A percentile compares a stretch with the other conserved stretches of the same genome.
phyloP scores from a whole-genome alignment of 2,113 vertebrate genomes.

The Paradisaea rubra region DNA sequence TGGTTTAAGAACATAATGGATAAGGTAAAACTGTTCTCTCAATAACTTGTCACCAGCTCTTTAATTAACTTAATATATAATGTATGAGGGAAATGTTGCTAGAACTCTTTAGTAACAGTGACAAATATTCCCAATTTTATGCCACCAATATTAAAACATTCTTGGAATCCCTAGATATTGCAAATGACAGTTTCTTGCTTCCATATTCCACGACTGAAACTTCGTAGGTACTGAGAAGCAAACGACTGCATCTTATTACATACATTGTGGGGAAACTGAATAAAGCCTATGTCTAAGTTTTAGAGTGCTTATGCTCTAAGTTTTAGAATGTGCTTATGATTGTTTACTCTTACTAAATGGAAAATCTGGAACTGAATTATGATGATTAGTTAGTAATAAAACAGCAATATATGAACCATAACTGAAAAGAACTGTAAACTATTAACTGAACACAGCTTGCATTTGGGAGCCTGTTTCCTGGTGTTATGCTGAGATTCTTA shows the following conservation, averaged over 20 bases:
- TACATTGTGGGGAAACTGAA: neutral
- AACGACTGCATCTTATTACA: neutral
- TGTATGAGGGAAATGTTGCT: neutral
- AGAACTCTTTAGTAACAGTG: neutral
- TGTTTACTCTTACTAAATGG: neutral
- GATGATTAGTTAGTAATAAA: neutral
- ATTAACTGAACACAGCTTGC: neutral
- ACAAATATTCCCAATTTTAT: neutral
- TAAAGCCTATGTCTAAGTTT: neutral
- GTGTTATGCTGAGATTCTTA: neutral
- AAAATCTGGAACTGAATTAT: neutral
- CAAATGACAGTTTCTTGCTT: neutral
- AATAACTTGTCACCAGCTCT: neutral
- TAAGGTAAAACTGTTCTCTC: neutral
- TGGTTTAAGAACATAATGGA: neutral
- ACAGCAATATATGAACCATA: neutral
- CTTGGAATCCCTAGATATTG: neutral
- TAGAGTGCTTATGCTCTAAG: neutral
- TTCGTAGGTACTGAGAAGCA: accelerated
- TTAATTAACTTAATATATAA: neutral
- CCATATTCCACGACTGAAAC: neutral
- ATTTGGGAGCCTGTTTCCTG: neutral
- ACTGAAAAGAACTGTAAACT: neutral
- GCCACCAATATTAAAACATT: neutral
- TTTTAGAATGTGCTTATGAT: neutral